These are phyloP conservation scores for Elephantulus edwardii DNA, from an alignment of 2,113 vertebrate species.

Conservation along the genomic window DNA sequence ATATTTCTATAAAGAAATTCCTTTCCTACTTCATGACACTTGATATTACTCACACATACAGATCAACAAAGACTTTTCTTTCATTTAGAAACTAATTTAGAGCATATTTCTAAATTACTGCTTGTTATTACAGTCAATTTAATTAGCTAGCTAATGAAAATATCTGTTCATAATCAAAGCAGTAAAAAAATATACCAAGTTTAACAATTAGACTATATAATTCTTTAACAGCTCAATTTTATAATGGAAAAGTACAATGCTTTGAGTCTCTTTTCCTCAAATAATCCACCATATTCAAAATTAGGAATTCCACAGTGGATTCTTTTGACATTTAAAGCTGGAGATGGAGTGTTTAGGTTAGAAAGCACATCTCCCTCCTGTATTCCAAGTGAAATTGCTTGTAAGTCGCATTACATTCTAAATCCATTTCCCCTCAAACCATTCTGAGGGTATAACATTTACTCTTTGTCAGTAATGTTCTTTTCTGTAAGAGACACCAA, in stretches of 20 bases:
- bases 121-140: conserved; percentile 84
- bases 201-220: conserved; percentile 83
- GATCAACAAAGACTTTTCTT: conserved; percentile 83
- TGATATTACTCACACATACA: conserved; percentile 81
- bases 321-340: conserved; percentile 80
- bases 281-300: conserved; percentile 77
- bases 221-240: conserved; percentile 84
- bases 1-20: conserved; percentile 71
- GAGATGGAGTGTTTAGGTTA: conserved; percentile 74
- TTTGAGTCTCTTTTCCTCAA: conserved; percentile 80
- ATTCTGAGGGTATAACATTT: conserved; percentile 61
- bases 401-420: conserved; percentile 64
- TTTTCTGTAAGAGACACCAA: conserved; percentile 53
- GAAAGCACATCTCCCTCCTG: conserved; percentile 68
- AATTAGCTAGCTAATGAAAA: conserved; percentile 85
- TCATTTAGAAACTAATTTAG: conserved; percentile 83
- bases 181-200: conserved; percentile 84
- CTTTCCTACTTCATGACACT: conserved; percentile 75
- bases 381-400: conserved; percentile 72
- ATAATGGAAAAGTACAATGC: conserved; percentile 73
- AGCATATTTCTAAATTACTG: conserved; percentile 84
- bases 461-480: conserved; percentile 64
- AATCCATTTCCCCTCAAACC: conserved; percentile 64
- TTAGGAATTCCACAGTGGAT: conserved; percentile 80
- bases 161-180: conserved; percentile 85